A percentile compares a stretch with the other conserved stretches of the same genome.
These are phyloP conservation scores for Crocodylus rhombifer DNA, from an alignment of 2,797 vertebrate species.

Conservation along the genomic window DNA sequence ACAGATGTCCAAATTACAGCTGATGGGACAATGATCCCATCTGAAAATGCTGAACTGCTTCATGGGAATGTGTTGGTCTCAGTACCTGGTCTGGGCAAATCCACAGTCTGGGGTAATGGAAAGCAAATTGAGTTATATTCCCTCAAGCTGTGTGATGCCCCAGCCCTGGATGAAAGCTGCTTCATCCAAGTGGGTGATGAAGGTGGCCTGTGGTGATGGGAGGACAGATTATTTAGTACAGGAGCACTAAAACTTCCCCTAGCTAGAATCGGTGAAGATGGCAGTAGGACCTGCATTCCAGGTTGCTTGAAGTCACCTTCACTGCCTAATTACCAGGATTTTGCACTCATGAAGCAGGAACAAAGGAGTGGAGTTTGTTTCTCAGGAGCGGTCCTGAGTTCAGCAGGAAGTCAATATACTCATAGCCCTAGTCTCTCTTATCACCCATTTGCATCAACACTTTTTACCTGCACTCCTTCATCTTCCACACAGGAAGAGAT, in stretches of 20 bases:
- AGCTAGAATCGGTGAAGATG: no score
- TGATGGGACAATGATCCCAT: no score
- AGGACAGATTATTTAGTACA: neutral
- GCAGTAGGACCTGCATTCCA: no score
- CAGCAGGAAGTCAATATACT: no score
- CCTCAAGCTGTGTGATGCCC: neutral
- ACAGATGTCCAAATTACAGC: neutral
- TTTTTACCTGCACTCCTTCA: neutral
- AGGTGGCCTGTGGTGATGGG: fast-evolving
- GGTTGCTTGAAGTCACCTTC: no score
- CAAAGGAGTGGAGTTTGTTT: no score
- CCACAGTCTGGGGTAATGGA: neutral
- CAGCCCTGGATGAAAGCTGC: neutral
- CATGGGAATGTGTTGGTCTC: neutral
- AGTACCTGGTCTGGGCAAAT: neutral
- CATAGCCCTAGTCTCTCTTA: neutral
- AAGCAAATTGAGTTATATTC: neutral
- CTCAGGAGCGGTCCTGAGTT: no score
- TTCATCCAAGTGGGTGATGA: neutral
- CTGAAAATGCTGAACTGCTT: no score
- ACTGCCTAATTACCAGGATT: no score
- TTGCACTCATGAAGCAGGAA: no score
- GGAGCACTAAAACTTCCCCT: neutral
- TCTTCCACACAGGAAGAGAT: neutral
- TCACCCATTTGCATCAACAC: neutral